Evolutionary conservation across 1,140 invertebrate species (phyloP).

Genomic region (Eumeta japonica): DNA sequence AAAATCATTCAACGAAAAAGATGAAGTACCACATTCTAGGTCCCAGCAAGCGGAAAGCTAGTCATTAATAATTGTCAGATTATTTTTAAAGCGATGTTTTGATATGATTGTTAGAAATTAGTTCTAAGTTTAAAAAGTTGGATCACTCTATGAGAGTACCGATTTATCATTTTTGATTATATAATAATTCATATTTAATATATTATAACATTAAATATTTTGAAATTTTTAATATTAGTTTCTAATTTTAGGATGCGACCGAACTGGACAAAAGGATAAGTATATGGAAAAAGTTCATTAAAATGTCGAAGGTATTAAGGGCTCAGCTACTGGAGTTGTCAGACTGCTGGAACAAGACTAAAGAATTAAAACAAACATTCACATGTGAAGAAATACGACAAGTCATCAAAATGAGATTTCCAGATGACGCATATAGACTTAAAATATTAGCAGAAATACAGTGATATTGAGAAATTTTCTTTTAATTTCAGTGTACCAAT

Average conservation of each 20-base stretch:
- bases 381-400: constrained; percentile 40
- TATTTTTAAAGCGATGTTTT: too few species aligned
- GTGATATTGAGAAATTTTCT: constrained; percentile 15
- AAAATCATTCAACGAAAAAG: too few species aligned
- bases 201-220: background rate
- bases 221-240: background rate
- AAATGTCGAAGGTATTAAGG: constrained; percentile 33
- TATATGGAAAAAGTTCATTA: constrained; percentile 34
- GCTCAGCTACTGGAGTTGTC: constrained; percentile 37
- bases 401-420: constrained; percentile 42
- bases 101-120: too few species aligned
- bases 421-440: constrained; percentile 37
- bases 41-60: too few species aligned
- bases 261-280: constrained; percentile 29
- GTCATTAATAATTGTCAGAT: too few species aligned
- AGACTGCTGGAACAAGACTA: constrained; percentile 25
- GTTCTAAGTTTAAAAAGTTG: too few species aligned
- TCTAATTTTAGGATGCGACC: constrained; percentile 24
- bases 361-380: constrained; percentile 22
- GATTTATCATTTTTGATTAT: too few species aligned
- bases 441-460: constrained; percentile 47
- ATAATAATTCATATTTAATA: too few species aligned
- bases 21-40: too few species aligned
- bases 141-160: too few species aligned
- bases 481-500: too few species aligned